Percentiles rank a stretch among this genome's conserved stretches.
Conservation (phyloP, 1,140 invertebrate genomes). For the Diploscapter pachys region DNA sequence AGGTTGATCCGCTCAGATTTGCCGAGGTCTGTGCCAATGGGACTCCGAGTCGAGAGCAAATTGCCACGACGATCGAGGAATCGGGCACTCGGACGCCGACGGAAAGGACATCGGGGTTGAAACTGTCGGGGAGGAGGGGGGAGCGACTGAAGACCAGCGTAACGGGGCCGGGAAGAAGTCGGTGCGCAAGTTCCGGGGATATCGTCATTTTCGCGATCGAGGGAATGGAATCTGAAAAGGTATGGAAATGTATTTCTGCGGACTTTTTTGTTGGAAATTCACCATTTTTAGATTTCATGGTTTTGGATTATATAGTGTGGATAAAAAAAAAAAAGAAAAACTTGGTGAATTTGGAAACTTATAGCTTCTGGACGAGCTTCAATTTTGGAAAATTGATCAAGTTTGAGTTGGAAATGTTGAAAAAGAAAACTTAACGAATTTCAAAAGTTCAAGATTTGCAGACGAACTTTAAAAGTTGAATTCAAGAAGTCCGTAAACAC, state of each 20-base stretch:
- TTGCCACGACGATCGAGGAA: constrained; percentile 21
- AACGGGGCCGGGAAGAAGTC: constrained; percentile 37
- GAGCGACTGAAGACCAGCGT: constrained; percentile 37
- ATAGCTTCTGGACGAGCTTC: constrained; percentile 16
- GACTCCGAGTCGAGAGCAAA: constrained; percentile 29
- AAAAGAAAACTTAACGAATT: no score
- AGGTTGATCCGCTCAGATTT: constrained; percentile 32
- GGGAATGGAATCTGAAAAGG: neutral
- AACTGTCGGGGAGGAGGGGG: constrained; percentile 19
- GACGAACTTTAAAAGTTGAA: no score
- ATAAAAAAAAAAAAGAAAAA: no score
- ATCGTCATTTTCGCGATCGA: constrained; percentile 12
- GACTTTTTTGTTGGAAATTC: constrained; percentile 11
- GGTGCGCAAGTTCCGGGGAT: neutral
- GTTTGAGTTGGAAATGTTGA: no score
- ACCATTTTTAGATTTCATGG: no score
- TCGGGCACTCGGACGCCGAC: constrained; percentile 40
- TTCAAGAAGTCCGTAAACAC: no score
- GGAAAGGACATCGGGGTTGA: constrained; percentile 29
- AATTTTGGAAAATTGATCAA: constrained; percentile 4
- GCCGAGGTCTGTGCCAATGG: constrained; percentile 40
- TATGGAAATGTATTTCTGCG: neutral
- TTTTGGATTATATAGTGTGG: no score
- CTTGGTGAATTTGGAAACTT: constrained; percentile 1
- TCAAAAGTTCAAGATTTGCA: no score